Percentiles rank a stretch among this genome's conserved stretches.
Conservation (phyloP, 2,797 vertebrate genomes). For the Coreius guichenoti region DNA sequence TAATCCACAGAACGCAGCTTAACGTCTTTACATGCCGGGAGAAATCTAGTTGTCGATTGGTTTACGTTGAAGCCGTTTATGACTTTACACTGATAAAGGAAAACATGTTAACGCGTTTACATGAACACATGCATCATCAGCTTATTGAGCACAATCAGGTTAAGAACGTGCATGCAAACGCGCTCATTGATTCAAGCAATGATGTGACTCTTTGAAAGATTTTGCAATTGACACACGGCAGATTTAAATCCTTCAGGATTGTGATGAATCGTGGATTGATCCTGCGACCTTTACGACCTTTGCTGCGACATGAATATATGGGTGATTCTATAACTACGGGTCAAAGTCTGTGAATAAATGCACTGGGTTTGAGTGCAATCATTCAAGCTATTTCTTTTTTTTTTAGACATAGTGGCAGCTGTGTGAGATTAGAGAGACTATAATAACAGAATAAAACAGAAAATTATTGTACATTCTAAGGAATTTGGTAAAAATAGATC, state of each 20-base stretch:
- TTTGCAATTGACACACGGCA: not conserved
- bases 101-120: too few species aligned
- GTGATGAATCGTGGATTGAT: not conserved
- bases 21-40: too few species aligned
- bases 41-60: too few species aligned
- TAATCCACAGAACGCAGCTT: too few species aligned
- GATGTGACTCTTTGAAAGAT: not conserved
- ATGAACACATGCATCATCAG: not conserved
- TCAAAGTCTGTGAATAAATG: not conserved
- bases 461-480: not conserved
- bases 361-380: not conserved
- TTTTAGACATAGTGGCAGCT: not conserved
- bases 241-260: not conserved
- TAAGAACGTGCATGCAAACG: not conserved
- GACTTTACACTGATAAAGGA: too few species aligned
- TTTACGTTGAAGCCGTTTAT: too few species aligned
- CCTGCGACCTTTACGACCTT: not conserved
- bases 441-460: not conserved
- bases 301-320: not conserved
- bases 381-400: too few species aligned
- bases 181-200: not conserved
- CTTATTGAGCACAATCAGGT: not conserved
- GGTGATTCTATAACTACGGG: not conserved
- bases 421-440: not conserved
- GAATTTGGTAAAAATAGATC: too few species aligned